Conservation (phyloP, 2,888 invertebrate species). For the Tyria jacobaeae region DNA sequence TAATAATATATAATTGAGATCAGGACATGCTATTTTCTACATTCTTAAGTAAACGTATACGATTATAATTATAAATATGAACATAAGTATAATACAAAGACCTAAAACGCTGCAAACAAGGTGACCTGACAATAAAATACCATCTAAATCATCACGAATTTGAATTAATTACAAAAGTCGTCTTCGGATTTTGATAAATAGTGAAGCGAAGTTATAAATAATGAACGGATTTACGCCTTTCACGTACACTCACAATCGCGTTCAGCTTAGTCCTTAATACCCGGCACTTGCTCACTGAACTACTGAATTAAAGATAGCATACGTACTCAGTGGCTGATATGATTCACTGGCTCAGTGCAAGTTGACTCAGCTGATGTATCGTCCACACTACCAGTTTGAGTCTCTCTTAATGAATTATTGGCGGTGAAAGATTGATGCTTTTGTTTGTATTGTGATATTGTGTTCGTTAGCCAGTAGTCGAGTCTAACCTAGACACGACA, state of each 20-base stretch:
- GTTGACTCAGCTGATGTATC: slow-evolving; percentile 51
- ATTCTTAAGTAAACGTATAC: no score
- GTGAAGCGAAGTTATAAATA: background rate
- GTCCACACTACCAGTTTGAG: slow-evolving; percentile 20
- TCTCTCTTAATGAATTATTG: slow-evolving; percentile 41
- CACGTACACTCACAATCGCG: slow-evolving; percentile 1
- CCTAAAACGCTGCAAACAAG: no score
- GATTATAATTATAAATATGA: no score
- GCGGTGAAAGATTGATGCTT: slow-evolving; percentile 38
- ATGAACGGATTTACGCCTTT: background rate
- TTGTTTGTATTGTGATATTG: slow-evolving; percentile 4
- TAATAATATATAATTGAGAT: no score
- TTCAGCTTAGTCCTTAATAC: slow-evolving; percentile 2
- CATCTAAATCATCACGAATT: background rate
- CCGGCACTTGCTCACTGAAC: slow-evolving; percentile 49
- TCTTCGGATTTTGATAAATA: background rate
- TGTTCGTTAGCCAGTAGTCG: no score
- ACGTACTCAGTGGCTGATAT: slow-evolving; percentile 55
- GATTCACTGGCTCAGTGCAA: slow-evolving; percentile 51
- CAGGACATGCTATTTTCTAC: no score
- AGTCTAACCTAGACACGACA: no score
- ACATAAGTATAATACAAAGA: no score
- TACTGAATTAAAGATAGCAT: slow-evolving; percentile 77
- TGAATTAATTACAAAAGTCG: background rate
- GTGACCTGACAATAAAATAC: background rate